Conservation (phyloP, 2,113 vertebrate species). For the Rhinoderma darwinii region DNA sequence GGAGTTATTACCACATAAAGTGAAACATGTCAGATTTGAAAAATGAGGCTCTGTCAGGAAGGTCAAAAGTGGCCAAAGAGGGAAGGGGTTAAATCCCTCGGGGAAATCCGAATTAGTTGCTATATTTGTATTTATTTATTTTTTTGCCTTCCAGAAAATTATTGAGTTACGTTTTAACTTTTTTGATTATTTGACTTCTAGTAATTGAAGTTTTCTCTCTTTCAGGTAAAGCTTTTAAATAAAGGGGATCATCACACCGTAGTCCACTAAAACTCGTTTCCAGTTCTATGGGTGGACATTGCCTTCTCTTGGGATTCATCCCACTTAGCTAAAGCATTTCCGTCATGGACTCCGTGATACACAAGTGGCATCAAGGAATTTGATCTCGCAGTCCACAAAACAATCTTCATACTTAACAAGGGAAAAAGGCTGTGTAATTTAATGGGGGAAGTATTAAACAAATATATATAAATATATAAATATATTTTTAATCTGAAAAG, state of each 20-base stretch:
- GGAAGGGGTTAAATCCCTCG: background rate
- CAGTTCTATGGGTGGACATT: conserved; percentile 13
- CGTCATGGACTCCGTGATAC: background rate
- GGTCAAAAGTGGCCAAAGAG: too few relatives aligned
- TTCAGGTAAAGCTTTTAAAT: conserved; percentile 54
- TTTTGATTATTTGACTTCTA: background rate
- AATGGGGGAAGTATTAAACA: conserved; percentile 41
- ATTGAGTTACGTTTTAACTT: background rate
- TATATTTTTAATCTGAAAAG: conserved; percentile 58
- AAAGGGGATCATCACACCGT: conserved; percentile 38
- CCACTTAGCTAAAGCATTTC: conserved; percentile 21
- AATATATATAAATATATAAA: conserved; percentile 57
- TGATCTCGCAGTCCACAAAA: conserved; percentile 19
- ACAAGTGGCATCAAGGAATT: conserved; percentile 6
- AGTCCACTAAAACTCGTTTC: background rate
- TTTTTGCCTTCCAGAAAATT: background rate
- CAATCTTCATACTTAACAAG: conserved; percentile 2
- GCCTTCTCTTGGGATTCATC: conserved; percentile 49
- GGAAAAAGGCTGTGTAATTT: background rate
- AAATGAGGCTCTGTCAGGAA: too few relatives aligned
- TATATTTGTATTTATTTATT: background rate
- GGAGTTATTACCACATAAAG: too few relatives aligned
- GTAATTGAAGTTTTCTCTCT: background rate
- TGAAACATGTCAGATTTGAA: too few relatives aligned
- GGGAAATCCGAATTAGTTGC: background rate